Evolutionary conservation across 1,140 invertebrate species (phyloP).

Genomic region (Choristoneura fumiferana): DNA sequence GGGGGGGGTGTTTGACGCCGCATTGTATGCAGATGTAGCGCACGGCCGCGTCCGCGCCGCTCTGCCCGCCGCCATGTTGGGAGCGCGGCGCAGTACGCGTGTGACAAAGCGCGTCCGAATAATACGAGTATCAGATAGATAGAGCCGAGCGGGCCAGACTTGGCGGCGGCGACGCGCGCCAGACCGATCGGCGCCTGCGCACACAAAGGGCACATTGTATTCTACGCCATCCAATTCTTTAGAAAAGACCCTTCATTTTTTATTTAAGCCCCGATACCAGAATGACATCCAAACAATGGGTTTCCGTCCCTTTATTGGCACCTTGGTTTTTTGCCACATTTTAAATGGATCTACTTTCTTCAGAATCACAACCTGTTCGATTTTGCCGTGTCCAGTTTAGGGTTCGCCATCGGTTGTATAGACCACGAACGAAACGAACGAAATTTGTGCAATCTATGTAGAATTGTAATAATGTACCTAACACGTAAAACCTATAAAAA

Average conservation of each 20-base stretch:
- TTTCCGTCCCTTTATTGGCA: constrained; percentile 78
- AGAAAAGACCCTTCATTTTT: constrained; percentile 65
- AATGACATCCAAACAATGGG: constrained; percentile 74
- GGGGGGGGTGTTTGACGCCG: constrained; percentile 24
- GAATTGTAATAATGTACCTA: too few species aligned
- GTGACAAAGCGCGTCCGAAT: constrained; percentile 37
- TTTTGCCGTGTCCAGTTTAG: constrained; percentile 6
- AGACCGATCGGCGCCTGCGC: constrained; percentile 74
- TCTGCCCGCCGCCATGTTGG: constrained; percentile 33
- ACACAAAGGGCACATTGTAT: constrained; percentile 72
- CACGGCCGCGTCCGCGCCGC: constrained; percentile 25
- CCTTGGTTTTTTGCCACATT: constrained; percentile 67
- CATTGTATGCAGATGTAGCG: constrained; percentile 43
- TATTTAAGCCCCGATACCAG: constrained; percentile 63
- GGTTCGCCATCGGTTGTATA: neutral
- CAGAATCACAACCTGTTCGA: constrained; percentile 69
- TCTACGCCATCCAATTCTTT: constrained; percentile 55
- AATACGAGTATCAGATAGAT: constrained; percentile 16
- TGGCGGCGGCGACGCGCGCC: constrained; percentile 47
- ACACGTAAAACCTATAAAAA: too few species aligned
- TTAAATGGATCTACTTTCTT: constrained; percentile 67
- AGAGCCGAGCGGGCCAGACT: constrained; percentile 25
- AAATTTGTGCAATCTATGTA: too few species aligned
- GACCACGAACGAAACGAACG: too few species aligned
- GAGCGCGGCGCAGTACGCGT: constrained; percentile 33